A percentile compares a stretch with the other conserved stretches of the same genome.
phyloP scores from a whole-genome alignment of 2,888 invertebrate genomes.

The Sisyra terminalis region DNA sequence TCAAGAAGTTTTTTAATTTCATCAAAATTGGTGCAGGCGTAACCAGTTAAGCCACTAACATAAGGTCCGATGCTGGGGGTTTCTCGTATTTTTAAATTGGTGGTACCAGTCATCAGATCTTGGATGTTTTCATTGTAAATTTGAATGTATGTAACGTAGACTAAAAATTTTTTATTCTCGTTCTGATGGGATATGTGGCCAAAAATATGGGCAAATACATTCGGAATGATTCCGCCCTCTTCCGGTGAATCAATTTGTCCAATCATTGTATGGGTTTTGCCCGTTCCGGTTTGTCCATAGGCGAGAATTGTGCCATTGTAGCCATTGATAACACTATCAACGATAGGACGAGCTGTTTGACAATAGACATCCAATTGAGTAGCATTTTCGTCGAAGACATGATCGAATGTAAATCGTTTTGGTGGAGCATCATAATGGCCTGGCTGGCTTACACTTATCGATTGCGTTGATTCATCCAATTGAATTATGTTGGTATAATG shows the following conservation, averaged over 20 bases:
- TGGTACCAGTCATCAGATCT: constrained; percentile 55
- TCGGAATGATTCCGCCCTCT: constrained; percentile 90
- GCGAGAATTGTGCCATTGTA: constrained; percentile 92
- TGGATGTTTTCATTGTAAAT: constrained; percentile 99
- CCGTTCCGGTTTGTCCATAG: constrained; percentile 89
- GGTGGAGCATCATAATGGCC: constrained; percentile 61
- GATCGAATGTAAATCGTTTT: constrained; percentile 87
- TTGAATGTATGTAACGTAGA: constrained; percentile 94
- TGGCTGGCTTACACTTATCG: constrained; percentile 61
- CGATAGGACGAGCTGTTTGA: constrained; percentile 88
- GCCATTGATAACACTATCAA: constrained; percentile 89
- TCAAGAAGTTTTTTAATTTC: constrained; percentile 91
- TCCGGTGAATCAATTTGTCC: constrained; percentile 79
- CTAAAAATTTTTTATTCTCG: constrained; percentile 51
- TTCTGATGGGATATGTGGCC: constrained; percentile 83
- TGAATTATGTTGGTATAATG: constrained; percentile 56
- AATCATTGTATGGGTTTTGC: constrained; percentile 98
- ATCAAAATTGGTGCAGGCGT: constrained; percentile 61
- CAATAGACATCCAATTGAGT: constrained; percentile 92
- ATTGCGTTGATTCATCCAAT: constrained; percentile 59
- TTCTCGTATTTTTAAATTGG: constrained; percentile 84
- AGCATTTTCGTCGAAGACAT: constrained; percentile 75
- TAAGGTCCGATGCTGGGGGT: constrained; percentile 93
- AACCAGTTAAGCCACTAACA: constrained; percentile 92
- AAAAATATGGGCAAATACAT: constrained; percentile 98